A percentile compares a stretch with the other conserved stretches of the same genome.
Conservation (phyloP, 2,888 invertebrate species). For the Melitaea athalia region DNA sequence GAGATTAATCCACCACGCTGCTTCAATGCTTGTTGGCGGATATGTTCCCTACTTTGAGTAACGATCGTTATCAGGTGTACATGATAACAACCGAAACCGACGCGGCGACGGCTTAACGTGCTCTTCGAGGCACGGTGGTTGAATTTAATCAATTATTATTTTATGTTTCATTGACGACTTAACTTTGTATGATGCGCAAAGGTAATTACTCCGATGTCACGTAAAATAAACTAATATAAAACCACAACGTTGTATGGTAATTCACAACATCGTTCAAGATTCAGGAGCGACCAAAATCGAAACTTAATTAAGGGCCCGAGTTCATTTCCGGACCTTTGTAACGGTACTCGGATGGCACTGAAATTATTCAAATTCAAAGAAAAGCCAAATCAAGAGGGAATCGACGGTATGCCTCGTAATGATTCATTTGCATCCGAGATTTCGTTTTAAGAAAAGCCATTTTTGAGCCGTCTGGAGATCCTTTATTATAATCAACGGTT, state of each 20-base stretch:
- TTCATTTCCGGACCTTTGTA: slow-evolving; percentile 48
- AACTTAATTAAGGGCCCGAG: slow-evolving; percentile 44
- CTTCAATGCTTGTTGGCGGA: too few relatives aligned
- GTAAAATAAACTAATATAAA: neutral
- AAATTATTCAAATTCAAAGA: slow-evolving; percentile 49
- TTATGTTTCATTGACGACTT: too few relatives aligned
- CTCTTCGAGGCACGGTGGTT: too few relatives aligned
- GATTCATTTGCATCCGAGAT: slow-evolving; percentile 41
- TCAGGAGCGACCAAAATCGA: slow-evolving; percentile 31
- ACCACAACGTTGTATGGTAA: slow-evolving; percentile 1
- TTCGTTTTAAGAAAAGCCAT: slow-evolving; percentile 25
- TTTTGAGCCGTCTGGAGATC: slow-evolving; percentile 12
- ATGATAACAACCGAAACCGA: too few relatives aligned
- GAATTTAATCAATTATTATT: too few relatives aligned
- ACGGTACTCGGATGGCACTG: slow-evolving; percentile 37
- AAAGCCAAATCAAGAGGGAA: slow-evolving; percentile 44
- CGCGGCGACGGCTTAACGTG: too few relatives aligned
- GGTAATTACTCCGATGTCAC: neutral
- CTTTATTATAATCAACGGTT: slow-evolving; percentile 5
- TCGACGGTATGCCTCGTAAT: slow-evolving; percentile 41
- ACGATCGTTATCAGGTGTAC: too few relatives aligned
- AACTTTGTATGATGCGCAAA: too few relatives aligned
- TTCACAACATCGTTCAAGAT: slow-evolving; percentile 17
- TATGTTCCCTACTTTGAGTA: too few relatives aligned
- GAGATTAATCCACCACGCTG: too few relatives aligned